Conservation (phyloP, 2,888 invertebrate species). For the Aphelenchoides bicaudatus region DNA sequence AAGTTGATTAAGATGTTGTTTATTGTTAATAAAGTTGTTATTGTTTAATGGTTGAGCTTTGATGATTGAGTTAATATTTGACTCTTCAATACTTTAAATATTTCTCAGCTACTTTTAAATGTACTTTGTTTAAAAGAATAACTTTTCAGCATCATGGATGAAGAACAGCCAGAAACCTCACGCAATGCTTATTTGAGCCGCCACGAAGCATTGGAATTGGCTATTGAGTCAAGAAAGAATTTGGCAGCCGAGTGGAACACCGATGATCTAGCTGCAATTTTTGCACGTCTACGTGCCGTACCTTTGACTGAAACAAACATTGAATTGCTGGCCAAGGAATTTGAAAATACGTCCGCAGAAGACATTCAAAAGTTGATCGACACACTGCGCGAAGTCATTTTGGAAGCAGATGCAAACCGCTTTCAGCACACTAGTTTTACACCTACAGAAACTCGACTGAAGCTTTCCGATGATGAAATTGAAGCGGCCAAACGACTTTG, state of each 20-base stretch:
- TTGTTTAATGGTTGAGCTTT: too few relatives aligned
- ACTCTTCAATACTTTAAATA: too few relatives aligned
- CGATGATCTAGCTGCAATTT: conserved; percentile 14
- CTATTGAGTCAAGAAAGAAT: neutral
- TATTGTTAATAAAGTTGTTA: too few relatives aligned
- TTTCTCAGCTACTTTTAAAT: too few relatives aligned
- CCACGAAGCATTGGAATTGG: neutral
- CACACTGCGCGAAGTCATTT: neutral
- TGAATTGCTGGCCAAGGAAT: neutral
- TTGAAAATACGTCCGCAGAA: conserved; percentile 11
- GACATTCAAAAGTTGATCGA: neutral
- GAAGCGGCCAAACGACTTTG: too few relatives aligned
- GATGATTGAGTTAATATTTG: too few relatives aligned
- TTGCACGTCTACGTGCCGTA: neutral
- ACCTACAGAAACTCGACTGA: too few relatives aligned
- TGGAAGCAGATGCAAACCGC: conserved; percentile 6
- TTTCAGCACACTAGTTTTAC: neutral
- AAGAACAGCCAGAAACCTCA: too few relatives aligned
- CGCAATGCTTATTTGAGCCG: conserved; percentile 11
- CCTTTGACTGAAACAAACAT: neutral
- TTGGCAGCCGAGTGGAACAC: conserved; percentile 15
- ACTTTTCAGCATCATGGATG: too few relatives aligned
- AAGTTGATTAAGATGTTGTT: conserved; percentile 26
- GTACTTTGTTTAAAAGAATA: too few relatives aligned
- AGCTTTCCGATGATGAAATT: too few relatives aligned